phyloP scores from a whole-genome alignment of 2,797 vertebrate species.

The Sternarchorhynchus goeldii region DNA sequence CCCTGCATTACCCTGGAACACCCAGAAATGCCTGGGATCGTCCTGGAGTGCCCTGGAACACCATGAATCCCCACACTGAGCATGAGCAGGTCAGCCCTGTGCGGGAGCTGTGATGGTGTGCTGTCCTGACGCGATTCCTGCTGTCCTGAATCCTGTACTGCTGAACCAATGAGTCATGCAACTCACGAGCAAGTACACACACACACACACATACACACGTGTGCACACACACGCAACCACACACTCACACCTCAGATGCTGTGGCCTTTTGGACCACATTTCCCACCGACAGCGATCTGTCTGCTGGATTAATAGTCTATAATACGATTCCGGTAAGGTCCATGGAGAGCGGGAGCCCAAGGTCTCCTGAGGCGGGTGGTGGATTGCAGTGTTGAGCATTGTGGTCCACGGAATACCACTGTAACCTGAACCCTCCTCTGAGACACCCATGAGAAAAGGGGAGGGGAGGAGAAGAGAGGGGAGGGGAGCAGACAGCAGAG shows the following conservation, averaged over 20 bases:
- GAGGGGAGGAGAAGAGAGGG: too few relatives aligned
- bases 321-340: conserved; percentile 46
- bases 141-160: conserved; percentile 34
- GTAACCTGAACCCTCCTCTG: conserved; percentile 50
- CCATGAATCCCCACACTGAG: too few relatives aligned
- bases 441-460: conserved; percentile 12
- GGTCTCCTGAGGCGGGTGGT: conserved; percentile 40
- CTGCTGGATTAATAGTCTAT: conserved; percentile 56
- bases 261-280: conserved; percentile 42
- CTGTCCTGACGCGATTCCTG: conserved; percentile 55
- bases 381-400: conserved; percentile 5
- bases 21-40: too few relatives aligned
- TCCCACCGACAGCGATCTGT: conserved; percentile 50
- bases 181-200: not conserved
- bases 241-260: conserved; percentile 21
- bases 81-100: not conserved
- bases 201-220: conserved; percentile 37
- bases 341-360: conserved; percentile 22
- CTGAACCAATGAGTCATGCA: conserved; percentile 39
- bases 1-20: too few relatives aligned
- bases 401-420: conserved; percentile 4
- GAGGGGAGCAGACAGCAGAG: not conserved
- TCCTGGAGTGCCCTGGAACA: too few relatives aligned
- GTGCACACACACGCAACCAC: conserved; percentile 32
- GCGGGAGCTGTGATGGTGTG: conserved; percentile 19